Percentiles rank a stretch among this genome's conserved stretches.
Evolutionary conservation across 2,888 invertebrate species (phyloP).

Genomic region (Acrocyrtus sp.): DNA sequence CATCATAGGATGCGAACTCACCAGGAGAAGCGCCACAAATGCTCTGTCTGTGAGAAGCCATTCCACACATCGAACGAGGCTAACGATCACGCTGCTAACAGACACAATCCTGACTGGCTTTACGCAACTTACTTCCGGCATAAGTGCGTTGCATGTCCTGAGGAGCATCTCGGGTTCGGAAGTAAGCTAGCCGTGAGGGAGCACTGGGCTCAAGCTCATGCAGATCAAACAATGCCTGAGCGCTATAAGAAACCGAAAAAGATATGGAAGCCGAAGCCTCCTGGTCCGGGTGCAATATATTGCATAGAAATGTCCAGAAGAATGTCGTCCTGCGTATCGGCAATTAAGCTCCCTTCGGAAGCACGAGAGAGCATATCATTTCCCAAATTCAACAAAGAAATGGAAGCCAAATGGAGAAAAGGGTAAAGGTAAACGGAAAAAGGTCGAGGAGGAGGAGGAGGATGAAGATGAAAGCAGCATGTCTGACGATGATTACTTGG

Average conservation of each 20-base stretch:
- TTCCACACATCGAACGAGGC: background rate
- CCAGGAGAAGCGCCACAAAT: constrained; percentile 1
- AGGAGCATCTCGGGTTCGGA: constrained; percentile 5
- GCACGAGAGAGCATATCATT: constrained; percentile 11
- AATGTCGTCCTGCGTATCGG: background rate
- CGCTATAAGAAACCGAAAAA: constrained; percentile 5
- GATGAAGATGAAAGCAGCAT: constrained; percentile 17
- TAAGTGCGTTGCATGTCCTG: constrained; percentile 14
- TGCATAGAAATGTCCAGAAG: constrained; percentile 34
- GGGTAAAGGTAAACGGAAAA: background rate
- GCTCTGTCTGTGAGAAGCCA: constrained; percentile 18
- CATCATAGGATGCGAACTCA: background rate
- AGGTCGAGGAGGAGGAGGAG: background rate
- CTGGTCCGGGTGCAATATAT: constrained; percentile 3
- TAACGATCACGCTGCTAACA: background rate
- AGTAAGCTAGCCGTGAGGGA: constrained; percentile 7
- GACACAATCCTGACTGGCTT: constrained; percentile 4
- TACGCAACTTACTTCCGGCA: constrained; percentile 12
- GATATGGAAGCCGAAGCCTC: background rate
- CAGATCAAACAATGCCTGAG: background rate
- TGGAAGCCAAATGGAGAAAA: constrained; percentile 19
- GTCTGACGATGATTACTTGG: constrained; percentile 8
- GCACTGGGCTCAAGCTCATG: constrained; percentile 1
- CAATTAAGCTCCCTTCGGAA: background rate
- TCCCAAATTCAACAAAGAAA: background rate